Conservation (phyloP, 2,888 invertebrate genomes). For the Sepiola atlantica region DNA sequence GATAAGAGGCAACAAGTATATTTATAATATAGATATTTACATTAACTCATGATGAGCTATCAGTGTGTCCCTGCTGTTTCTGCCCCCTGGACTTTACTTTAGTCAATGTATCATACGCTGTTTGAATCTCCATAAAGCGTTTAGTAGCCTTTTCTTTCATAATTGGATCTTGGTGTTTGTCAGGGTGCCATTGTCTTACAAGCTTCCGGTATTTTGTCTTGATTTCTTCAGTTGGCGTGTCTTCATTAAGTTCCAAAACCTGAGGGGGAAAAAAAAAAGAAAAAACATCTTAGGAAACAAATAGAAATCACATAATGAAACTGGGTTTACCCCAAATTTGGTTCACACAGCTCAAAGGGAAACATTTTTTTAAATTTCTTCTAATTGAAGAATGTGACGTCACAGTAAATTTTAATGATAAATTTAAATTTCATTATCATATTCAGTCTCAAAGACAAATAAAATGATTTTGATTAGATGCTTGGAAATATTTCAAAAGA, state of each 20-base stretch:
- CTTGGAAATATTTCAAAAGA: too few relatives aligned
- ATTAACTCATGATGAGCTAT: neutral
- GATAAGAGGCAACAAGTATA: too few relatives aligned
- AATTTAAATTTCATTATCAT: too few relatives aligned
- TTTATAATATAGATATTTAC: neutral
- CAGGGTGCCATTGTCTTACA: constrained; percentile 17
- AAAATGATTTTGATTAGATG: too few relatives aligned
- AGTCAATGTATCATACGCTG: neutral
- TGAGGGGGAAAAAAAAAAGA: neutral
- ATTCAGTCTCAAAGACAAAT: too few relatives aligned
- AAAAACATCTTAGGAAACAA: neutral
- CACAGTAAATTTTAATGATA: too few relatives aligned
- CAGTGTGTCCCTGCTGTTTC: neutral
- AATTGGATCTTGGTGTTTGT: constrained; percentile 23
- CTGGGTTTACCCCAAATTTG: too few relatives aligned
- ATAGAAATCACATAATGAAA: neutral
- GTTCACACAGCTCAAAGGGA: too few relatives aligned
- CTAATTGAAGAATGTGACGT: too few relatives aligned
- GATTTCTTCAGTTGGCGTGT: neutral
- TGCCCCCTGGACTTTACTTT: constrained; percentile 3
- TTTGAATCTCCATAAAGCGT: neutral
- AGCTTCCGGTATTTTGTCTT: constrained; percentile 12
- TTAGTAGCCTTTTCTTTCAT: constrained; percentile 38
- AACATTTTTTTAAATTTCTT: too few relatives aligned
- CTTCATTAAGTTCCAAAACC: neutral